phyloP scores from a whole-genome alignment of 2,113 vertebrate genomes.

The Cyprinodon variegatus region DNA sequence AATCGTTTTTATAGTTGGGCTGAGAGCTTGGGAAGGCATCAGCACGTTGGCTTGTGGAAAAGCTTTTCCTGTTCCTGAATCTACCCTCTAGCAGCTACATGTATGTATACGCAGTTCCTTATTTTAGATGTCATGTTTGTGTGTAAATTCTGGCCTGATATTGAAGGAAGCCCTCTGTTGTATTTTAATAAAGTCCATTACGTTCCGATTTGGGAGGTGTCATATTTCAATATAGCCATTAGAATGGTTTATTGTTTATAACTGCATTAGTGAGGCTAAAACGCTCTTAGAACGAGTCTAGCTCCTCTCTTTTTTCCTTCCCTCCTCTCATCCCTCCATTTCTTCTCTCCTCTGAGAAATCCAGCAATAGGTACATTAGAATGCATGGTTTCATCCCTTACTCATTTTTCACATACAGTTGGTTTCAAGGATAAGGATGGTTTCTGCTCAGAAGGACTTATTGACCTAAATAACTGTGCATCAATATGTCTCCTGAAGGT shows the following conservation, averaged over 20 bases:
- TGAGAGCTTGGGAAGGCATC: slow-evolving; percentile 27
- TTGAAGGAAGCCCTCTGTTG: slow-evolving; percentile 39
- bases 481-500: slow-evolving; percentile 80
- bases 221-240: slow-evolving; percentile 40
- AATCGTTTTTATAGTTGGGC: slow-evolving; percentile 46
- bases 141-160: slow-evolving; percentile 23
- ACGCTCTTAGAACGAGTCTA: slow-evolving; percentile 61
- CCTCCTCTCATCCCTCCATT: background rate
- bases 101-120: background rate
- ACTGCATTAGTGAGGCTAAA: slow-evolving; percentile 56
- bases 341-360: slow-evolving; percentile 55
- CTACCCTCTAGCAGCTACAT: background rate
- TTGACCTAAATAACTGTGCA: slow-evolving; percentile 81
- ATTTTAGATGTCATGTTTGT: slow-evolving; percentile 33
- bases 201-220: slow-evolving; percentile 34
- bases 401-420: slow-evolving; percentile 79
- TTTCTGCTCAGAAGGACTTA: slow-evolving; percentile 79
- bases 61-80: background rate
- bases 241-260: slow-evolving; percentile 62
- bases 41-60: slow-evolving; percentile 30
- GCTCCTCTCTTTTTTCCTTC: background rate
- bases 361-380: slow-evolving; percentile 71
- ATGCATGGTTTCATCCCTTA: slow-evolving; percentile 72
- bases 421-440: slow-evolving; percentile 79
- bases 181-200: slow-evolving; percentile 55